Base-by-base conservation (phyloP, 1,140 invertebrate genomes). In the Drosophila parvula region DNA sequence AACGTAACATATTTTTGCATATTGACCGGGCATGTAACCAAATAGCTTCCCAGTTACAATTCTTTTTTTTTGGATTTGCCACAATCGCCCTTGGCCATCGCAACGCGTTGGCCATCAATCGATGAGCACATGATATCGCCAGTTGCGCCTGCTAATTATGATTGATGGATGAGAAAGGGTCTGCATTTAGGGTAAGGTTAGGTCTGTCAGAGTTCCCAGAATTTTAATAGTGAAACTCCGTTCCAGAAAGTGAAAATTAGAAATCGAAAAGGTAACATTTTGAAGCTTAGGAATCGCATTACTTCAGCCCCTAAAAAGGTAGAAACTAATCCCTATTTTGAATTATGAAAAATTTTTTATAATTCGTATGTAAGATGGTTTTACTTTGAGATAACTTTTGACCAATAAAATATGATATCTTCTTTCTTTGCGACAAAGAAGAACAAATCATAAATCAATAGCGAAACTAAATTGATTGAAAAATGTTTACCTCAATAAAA, bases 1-100 rank as follows among this genome's bases (percentile, higher is more conserved):
- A 78, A 70, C 74, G 51, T 62, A 81, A 71, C 38, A 73, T 71
- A 73, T 71, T 60, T 83, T 86, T 81, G 62, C 81, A 84, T 84
- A 71, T 79, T 57, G 53, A 47, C 69, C 51, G 43, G 34, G 56
- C 80, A 71, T 59, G 60, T 55, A 82, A 73, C 58, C 57, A 7
- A 55, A 59, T 69, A 69, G 62, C 65, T 67, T 12, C 45, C 38
- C 40, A 47, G 61, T 67, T 65, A 67, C 53, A 36, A 70, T 58
- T 70, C 57, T 47, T 67, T 58, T 70, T 69, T 47, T 67, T 47
- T n/a, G n/a, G n/a, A n/a, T n/a, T 34, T 48, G 8, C 6, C 11
- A 30, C 32, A 64, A 63, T 32, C 64, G 43, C 14, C 38, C 48
- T 41, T 64, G 32, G 22, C 11, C 18, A 28, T 32, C 30, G 16